A percentile compares a stretch with the other conserved stretches of the same genome.
Evolutionary conservation across 35 echinoderm and acorn worm species (phyloP).

Genomic region (Amphiura filiformis): DNA sequence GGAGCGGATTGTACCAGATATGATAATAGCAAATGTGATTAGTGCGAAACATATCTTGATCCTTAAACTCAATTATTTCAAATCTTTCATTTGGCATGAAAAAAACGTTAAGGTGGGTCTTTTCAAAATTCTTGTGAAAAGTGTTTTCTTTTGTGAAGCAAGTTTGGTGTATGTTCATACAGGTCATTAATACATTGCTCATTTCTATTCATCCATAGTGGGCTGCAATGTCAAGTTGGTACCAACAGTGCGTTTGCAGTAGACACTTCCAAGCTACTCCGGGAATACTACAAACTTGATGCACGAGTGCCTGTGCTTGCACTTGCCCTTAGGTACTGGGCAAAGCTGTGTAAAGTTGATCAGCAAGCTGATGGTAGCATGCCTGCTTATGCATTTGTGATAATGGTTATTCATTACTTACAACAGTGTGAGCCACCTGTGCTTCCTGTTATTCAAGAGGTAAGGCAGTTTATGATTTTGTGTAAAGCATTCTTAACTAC

Average conservation of each 20-base stretch:
- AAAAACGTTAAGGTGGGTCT: too few species aligned
- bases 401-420: slow-evolving; percentile 88
- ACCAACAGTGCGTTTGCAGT: slow-evolving; percentile 45
- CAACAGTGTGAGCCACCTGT: slow-evolving; percentile 74
- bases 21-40: too few species aligned
- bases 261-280: slow-evolving; percentile 54
- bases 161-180: too few species aligned
- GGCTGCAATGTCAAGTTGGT: slow-evolving; percentile 57
- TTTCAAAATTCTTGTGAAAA: too few species aligned
- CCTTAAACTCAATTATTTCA: too few species aligned
- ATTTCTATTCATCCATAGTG: slow-evolving; percentile 38
- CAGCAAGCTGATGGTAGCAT: slow-evolving; percentile 81
- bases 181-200: too few species aligned
- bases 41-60: too few species aligned
- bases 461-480: slow-evolving; percentile 11
- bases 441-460: slow-evolving; percentile 76
- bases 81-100: too few species aligned
- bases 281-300: slow-evolving; percentile 56
- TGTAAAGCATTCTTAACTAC: neutral
- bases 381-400: slow-evolving; percentile 67
- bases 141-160: too few species aligned
- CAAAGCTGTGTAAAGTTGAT: slow-evolving; percentile 69
- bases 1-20: too few species aligned
- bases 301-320: slow-evolving; percentile 48
- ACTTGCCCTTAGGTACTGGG: slow-evolving; percentile 77